Base-by-base conservation (phyloP, 2,888 invertebrate genomes). In the Parnassius apollo region DNA sequence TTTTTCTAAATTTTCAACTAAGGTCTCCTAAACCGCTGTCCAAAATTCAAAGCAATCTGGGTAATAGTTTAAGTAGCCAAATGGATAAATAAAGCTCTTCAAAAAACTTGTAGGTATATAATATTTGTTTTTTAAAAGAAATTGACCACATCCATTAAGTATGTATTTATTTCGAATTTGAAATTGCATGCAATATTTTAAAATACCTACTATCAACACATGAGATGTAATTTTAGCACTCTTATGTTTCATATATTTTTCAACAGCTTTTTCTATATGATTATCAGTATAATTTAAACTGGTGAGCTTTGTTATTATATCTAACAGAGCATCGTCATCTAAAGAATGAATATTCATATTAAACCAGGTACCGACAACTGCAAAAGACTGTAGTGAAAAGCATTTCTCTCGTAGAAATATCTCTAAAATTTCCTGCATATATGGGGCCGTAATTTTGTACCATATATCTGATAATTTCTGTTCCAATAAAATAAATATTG, bases 101-200 rank as follows among this genome's bases (percentile, higher is more conserved):
- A 94, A 74, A 71, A 93, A 92, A 63, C 89, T 85, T 1, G 93
- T 81, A 52, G 93, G 91, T 56, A 95, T 82, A 61, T 82, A 72
- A 11, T 74, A 72, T 2, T 83, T 85, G 64, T 94, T 86, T 9
- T 75, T 81, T 1, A 92, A 77, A 74, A 95, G 93, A 75, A 93
- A 94, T 67, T 93, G 82, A 64, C 93, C 92, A 65, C 94, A 93
- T 46, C 88, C 88, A 65, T 94, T 91, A 42, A 95, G 78, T 69
- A 95, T 93, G 25, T 81, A 69, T 9, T 85, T 75, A 71, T 94
- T 94, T 58, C 93, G 83, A 59, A 94, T 81, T 61, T 93, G 91
- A 72, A 94, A 93, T 62, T 92, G 88, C 73, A 91, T 85, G 72
- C 94, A 94, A 74, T 94, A 94, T 71, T 94, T 93, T 75, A 94